These are phyloP conservation scores for Podarcis cretensis DNA, from an alignment of 2,113 vertebrate species.

Conservation along the genomic window DNA sequence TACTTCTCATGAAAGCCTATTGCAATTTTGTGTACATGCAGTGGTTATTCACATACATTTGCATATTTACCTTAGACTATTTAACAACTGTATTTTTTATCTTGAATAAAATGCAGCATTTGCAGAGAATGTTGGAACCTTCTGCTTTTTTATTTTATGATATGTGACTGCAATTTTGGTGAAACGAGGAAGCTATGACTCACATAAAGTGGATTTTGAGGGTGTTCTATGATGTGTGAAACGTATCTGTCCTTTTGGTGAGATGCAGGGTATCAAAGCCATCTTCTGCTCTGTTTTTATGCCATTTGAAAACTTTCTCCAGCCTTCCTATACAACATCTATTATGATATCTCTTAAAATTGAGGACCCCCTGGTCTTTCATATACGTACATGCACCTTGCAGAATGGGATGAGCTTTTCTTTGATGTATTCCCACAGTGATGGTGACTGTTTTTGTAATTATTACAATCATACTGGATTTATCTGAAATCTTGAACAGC, in stretches of 20 bases:
- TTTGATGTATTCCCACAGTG: background rate
- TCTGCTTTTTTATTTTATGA: background rate
- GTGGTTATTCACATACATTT: background rate
- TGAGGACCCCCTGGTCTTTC: background rate
- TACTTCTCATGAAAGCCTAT: background rate
- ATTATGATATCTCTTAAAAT: background rate
- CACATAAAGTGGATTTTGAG: background rate
- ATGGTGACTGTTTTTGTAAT: background rate
- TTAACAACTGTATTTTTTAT: background rate
- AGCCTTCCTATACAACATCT: background rate
- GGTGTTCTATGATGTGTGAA: background rate
- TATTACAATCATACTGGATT: background rate
- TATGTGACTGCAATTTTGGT: background rate
- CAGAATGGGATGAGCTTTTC: background rate
- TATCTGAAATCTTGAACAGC: no score
- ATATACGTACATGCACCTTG: background rate
- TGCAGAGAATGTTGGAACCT: background rate
- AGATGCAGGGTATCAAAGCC: background rate
- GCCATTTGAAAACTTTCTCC: background rate
- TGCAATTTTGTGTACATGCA: background rate
- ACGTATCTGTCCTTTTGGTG: background rate
- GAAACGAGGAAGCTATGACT: background rate
- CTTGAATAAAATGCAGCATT: background rate
- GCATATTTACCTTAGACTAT: background rate
- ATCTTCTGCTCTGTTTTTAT: background rate